phyloP scores from a whole-genome alignment of 2,113 vertebrate species.

The Clarias macrocephalus region DNA sequence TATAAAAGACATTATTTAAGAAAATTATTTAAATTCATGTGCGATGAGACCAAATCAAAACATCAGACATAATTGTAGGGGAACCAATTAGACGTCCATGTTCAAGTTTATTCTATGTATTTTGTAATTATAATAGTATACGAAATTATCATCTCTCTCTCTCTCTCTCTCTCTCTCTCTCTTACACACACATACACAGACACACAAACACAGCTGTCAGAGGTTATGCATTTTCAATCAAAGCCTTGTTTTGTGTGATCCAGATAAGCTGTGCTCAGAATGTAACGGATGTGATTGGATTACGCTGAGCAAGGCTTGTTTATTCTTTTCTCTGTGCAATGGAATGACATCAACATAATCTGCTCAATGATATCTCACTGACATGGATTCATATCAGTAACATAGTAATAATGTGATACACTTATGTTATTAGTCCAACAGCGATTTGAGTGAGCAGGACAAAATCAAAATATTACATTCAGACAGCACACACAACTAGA shows the following conservation, averaged over 20 bases:
- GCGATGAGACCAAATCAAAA: neutral
- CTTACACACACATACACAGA: constrained; percentile 53
- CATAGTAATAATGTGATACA: neutral
- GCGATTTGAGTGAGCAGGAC: neutral
- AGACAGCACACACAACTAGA: neutral
- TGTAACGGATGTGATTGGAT: constrained; percentile 40
- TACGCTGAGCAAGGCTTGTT: constrained; percentile 15
- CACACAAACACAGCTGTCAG: constrained; percentile 22
- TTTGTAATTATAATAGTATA: neutral
- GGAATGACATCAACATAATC: neutral
- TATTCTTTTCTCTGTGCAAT: neutral
- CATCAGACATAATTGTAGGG: neutral
- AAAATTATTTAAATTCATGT: neutral
- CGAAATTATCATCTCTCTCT: neutral
- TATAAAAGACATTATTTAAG: neutral
- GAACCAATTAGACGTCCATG: neutral
- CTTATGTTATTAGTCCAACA: neutral
- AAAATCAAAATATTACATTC: neutral
- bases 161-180: neutral
- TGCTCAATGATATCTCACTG: neutral
- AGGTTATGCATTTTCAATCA: constrained; percentile 45
- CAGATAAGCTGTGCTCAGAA: constrained; percentile 41
- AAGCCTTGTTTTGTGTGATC: constrained; percentile 8
- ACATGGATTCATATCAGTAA: constrained; percentile 11
- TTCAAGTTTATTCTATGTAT: neutral